Evolutionary conservation across 2,888 invertebrate genomes (phyloP).

Genomic region (Chromoteleia sp.): DNA sequence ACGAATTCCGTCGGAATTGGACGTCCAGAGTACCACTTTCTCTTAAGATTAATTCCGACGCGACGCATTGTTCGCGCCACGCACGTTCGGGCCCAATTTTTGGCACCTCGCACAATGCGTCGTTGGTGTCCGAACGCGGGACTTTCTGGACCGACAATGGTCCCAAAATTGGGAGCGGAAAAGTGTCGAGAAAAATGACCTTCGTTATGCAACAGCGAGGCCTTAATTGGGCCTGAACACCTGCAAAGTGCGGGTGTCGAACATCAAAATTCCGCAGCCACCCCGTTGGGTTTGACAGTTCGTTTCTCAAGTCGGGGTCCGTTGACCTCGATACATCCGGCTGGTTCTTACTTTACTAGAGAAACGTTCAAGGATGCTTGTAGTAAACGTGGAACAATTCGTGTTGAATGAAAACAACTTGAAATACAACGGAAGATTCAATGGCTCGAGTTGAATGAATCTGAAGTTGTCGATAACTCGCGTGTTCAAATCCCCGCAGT

Average conservation of each 20-base stretch:
- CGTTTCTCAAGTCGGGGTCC: conserved; percentile 14
- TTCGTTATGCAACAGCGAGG: conserved; percentile 33
- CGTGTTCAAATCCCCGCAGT: no score
- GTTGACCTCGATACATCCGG: conserved; percentile 9
- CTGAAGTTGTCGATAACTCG: no score
- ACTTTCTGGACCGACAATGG: conserved; percentile 43
- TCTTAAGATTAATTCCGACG: conserved; percentile 32
- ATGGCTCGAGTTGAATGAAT: no score
- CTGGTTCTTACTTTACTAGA: not conserved
- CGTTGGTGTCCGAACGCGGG: not conserved
- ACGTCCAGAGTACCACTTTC: conserved; percentile 46
- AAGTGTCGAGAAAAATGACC: conserved; percentile 30
- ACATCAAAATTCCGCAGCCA: conserved; percentile 20
- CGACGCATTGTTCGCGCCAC: conserved; percentile 6
- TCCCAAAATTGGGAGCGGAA: conserved; percentile 9
- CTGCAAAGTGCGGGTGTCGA: conserved; percentile 16
- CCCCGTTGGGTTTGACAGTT: conserved; percentile 19
- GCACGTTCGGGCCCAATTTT: conserved; percentile 37
- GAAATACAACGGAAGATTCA: no score
- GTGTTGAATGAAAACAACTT: no score
- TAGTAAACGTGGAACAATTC: no score
- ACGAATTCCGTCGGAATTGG: conserved; percentile 20
- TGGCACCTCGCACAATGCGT: conserved; percentile 33
- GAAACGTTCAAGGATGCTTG: no score
- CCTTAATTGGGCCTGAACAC: conserved; percentile 26